phyloP scores from a whole-genome alignment of 2,113 vertebrate species.

The Tamias sibiricus region DNA sequence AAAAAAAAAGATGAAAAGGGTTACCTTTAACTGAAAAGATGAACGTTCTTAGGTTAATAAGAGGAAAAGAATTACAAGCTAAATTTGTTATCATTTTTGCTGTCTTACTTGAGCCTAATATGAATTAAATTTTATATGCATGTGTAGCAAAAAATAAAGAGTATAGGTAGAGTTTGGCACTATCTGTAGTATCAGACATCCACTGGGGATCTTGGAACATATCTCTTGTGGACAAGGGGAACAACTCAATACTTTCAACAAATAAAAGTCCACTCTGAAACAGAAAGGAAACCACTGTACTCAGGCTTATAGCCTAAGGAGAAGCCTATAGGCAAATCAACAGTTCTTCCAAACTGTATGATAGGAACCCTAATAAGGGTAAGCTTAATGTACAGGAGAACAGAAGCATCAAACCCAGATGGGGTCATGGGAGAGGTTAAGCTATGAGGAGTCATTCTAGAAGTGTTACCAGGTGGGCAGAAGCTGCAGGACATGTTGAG shows the following conservation, averaged over 20 bases:
- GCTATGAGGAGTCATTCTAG: background rate
- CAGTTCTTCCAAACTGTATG: background rate
- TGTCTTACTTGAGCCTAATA: background rate
- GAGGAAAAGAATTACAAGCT: background rate
- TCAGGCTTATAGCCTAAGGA: background rate
- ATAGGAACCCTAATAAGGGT: fast-evolving
- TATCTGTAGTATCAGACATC: background rate
- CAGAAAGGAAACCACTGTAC: background rate
- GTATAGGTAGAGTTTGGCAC: background rate
- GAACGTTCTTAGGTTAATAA: background rate
- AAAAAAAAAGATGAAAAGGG: background rate
- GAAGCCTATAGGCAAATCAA: background rate
- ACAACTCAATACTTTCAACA: background rate
- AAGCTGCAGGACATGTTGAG: background rate
- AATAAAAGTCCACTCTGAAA: background rate
- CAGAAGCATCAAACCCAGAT: background rate
- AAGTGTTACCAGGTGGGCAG: background rate
- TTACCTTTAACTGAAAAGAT: background rate
- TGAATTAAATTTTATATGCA: background rate
- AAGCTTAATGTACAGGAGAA: background rate
- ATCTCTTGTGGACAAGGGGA: background rate
- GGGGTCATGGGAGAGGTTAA: background rate
- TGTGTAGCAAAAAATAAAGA: background rate
- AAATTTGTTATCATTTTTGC: background rate
- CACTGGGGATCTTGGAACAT: background rate